Base-by-base conservation (phyloP, 2,888 invertebrate genomes). In the Habroteleia sp. region DNA sequence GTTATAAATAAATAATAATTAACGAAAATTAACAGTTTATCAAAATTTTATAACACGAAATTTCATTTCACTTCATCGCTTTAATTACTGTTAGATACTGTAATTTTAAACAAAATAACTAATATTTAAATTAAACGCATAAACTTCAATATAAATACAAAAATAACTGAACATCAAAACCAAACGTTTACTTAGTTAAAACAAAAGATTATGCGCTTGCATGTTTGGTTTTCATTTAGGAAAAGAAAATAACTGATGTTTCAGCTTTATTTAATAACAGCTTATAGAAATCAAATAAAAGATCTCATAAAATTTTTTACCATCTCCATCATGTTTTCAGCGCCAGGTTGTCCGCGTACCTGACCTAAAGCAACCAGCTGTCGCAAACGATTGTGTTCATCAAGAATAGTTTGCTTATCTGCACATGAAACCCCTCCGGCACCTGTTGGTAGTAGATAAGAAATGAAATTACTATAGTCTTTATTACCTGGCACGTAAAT, bases 311-410 rank as follows among this genome's bases (percentile, higher is more conserved):
- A 39, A 44, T 37, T 50, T 78, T 91, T 88, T 89, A 94, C 94
- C 92, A 96, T 93, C 91, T 96, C 95, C 90, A 93, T 92, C 95
- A 96, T 95, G 89, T 96, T 95, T 80, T 94, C 93, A 16, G 95
- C 94, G 54, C 94, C 93, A 11, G 95, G 94, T 83, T 96, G 96
- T 56, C 93, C 93, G 78, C 91, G 91, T 82, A 95, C 92, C 84
- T 93, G 93, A 42, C 96, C 96, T 80, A 94, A 90, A 71, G 96
- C 95, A 77, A 96, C 93, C 37, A 92, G 91, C 88, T 95, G 94
- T 83, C 96, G 90, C 76, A 95, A 91, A 79, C 92, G 92, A 89
- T 96, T 96, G 90, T 96, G 96, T 81, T 93, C 92, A 85, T 94
- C 93, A 79, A 96, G 91, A 83, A 96, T 95, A 65, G 91, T 90